Conservation (phyloP, 2,888 invertebrate genomes). For the Drosophila yooni region DNA sequence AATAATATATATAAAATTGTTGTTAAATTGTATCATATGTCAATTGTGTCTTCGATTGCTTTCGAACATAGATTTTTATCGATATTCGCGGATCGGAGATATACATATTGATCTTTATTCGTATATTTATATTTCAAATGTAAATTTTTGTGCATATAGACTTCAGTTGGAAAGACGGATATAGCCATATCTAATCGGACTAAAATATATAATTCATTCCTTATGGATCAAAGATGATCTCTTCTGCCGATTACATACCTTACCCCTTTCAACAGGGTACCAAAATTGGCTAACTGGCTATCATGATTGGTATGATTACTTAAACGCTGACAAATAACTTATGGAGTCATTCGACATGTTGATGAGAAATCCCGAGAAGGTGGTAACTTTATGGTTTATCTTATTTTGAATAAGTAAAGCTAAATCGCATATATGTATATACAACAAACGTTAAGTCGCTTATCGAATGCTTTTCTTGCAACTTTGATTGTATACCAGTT, state of each 20-base stretch:
- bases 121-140: neutral
- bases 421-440: too few species aligned
- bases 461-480: neutral
- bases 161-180: too few species aligned
- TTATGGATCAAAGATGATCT: neutral
- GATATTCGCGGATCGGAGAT: neutral
- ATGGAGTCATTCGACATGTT: neutral
- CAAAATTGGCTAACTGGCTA: neutral
- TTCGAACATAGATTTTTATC: neutral
- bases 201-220: neutral
- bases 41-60: neutral
- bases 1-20: neutral
- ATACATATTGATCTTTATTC: neutral
- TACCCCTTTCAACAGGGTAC: too few species aligned
- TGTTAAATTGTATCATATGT: neutral
- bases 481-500: neutral
- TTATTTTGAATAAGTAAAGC: too few species aligned
- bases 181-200: too few species aligned
- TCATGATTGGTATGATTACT: neutral
- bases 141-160: neutral
- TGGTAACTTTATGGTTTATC: neutral
- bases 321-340: neutral
- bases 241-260: neutral
- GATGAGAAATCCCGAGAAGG: neutral
- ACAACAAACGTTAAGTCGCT: rapidly evolving